Evolutionary conservation across 2,797 vertebrate species (phyloP).

Genomic region (Phataginus tetradactyla): DNA sequence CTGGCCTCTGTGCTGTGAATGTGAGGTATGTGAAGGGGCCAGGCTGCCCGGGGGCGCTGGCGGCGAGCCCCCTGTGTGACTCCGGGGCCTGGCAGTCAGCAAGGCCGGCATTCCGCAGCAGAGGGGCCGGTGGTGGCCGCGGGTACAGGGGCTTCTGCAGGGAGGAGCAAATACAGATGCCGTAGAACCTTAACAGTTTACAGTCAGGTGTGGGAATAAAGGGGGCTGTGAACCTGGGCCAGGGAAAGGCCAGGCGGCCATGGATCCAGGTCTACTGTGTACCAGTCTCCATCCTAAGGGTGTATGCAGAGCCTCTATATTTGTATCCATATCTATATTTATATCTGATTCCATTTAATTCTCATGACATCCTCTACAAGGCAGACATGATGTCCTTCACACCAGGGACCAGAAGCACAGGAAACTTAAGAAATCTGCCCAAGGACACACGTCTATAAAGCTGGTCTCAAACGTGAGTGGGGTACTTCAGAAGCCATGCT

Average conservation of each 20-base stretch:
- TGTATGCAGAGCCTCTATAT: no score
- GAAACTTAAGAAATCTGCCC: neutral
- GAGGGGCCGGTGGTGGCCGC: neutral
- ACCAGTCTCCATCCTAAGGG: neutral
- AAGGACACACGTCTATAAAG: fast-evolving
- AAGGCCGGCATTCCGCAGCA: neutral
- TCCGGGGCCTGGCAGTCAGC: neutral
- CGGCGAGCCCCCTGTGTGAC: neutral
- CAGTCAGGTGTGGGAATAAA: neutral
- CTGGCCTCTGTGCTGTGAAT: neutral
- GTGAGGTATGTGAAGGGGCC: neutral
- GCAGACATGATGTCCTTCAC: neutral
- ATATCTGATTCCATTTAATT: neutral
- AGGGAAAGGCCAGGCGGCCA: neutral
- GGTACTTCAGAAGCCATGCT: neutral
- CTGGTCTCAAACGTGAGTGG: neutral
- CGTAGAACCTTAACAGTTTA: fast-evolving
- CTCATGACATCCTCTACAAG: neutral
- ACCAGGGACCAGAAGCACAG: neutral
- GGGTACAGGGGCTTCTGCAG: neutral
- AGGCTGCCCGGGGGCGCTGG: fast-evolving
- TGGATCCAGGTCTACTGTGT: neutral
- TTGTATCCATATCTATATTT: no score
- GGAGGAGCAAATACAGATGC: neutral
- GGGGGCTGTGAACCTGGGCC: neutral